phyloP scores from a whole-genome alignment of 2,888 invertebrate genomes.

The Lithophane semibrunnea region DNA sequence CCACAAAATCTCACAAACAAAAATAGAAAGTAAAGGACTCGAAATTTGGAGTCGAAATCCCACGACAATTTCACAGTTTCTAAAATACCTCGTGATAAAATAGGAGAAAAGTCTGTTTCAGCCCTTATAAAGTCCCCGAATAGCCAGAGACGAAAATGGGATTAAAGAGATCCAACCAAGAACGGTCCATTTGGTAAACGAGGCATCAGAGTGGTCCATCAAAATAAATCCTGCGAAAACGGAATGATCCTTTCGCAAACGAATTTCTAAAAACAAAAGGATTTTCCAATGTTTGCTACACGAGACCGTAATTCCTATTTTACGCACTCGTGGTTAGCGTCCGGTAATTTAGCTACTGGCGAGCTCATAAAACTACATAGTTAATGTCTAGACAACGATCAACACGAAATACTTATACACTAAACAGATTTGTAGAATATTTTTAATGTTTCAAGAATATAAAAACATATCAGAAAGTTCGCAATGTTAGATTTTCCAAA shows the following conservation, averaged over 20 bases:
- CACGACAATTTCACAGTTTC: conserved; percentile 21
- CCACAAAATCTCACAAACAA: conserved; percentile 1
- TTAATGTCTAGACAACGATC: conserved; percentile 61
- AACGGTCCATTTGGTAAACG: conserved; percentile 18
- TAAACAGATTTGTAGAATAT: conserved; percentile 58
- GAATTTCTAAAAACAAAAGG: conserved; percentile 48
- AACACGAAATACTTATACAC: conserved; percentile 58
- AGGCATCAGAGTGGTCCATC: conserved; percentile 17
- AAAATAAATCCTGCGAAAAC: conserved; percentile 19
- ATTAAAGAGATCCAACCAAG: conserved; percentile 16
- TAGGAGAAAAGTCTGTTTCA: not conserved
- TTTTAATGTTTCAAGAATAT: conserved; percentile 26
- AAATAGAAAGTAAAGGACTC: conserved; percentile 6
- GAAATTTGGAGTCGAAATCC: conserved; percentile 16
- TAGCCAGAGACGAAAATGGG: not conserved
- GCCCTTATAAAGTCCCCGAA: not conserved
- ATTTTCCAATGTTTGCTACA: conserved; percentile 25
- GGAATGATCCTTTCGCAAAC: conserved; percentile 29
- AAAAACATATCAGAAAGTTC: not conserved
- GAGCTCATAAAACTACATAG: conserved; percentile 64
- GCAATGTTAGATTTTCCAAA: not conserved
- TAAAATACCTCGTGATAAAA: conserved; percentile 12
- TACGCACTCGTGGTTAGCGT: conserved; percentile 62
- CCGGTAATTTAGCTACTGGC: conserved; percentile 59
- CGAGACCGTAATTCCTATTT: conserved; percentile 59